Evolutionary conservation across 2,797 vertebrate genomes (phyloP), one percentile per base, ranked within the genome.

Genomic region (Adrianichthys oophorus): DNA sequence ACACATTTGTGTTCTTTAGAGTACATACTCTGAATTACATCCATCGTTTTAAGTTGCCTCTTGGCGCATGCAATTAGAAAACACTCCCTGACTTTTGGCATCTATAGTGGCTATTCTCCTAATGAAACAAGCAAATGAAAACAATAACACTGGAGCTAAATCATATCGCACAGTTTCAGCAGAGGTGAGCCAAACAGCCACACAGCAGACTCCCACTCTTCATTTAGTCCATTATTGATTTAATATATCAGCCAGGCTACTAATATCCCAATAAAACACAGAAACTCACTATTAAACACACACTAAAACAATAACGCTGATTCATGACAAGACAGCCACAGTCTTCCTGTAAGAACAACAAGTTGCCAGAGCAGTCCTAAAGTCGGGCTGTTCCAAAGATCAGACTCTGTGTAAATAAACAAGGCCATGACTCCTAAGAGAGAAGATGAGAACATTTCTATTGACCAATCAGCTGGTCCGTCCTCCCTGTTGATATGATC

Each of bases 261-360:
- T 72, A 78, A 72, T 68, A 65, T 64, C 65, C 44, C 56, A 54
- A 76, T 72, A 62, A 84, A 74, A 65, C 61, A 67, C 57, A 40
- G 52, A 45, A 50, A 45, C 8, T 45, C 44, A 51, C 61, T 15
- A 53, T 56, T 40, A 52, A 62, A 55, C 23, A 18, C 62, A 58
- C 18, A 50, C 49, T 53, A 49, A 70, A 54, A 70, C 62, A 65
- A 52, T 70, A 62, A 70, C 52, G 14, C 48, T 69, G 59, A 83
- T 68, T 68, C 42, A 76, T 68, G 59, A 32, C 40, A 16, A 50
- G 18, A 5, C 52, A 32, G 32, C 55, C 52, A 56, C 61, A 51
- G 48, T 55, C 43, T 71, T 58, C 62, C 56, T 79, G 48, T 64
- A 42, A 65, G 47, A 65, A 71, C 60, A 60, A 67, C 64, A 76